Conservation (phyloP, 2,797 vertebrate genomes). For the Enteromius unitaeniatus region DNA sequence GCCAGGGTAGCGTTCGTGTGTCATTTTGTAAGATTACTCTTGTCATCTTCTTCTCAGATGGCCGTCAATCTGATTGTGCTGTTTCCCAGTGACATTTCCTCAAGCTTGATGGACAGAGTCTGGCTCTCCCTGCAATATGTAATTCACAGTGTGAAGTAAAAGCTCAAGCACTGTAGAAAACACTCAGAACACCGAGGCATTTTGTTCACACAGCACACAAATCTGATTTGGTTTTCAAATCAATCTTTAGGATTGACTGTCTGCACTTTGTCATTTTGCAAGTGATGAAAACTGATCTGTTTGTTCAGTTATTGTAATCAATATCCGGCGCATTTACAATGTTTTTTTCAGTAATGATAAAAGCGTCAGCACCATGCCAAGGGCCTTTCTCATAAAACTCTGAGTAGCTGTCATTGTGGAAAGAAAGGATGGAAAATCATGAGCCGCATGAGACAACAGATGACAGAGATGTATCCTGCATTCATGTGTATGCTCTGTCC, state of each 20-base stretch:
- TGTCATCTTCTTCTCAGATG: constrained; percentile 6
- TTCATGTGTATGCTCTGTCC: not conserved
- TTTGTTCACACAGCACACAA: constrained; percentile 15
- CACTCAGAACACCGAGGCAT: not conserved
- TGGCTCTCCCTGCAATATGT: constrained; percentile 14
- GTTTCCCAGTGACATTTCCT: constrained; percentile 59
- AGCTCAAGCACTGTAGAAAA: constrained; percentile 7
- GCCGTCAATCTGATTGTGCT: not conserved
- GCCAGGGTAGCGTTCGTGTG: constrained; percentile 7
- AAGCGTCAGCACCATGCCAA: not conserved
- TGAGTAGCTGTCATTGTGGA: not conserved
- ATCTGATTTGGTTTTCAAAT: constrained; percentile 47
- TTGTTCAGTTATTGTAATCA: constrained; percentile 15
- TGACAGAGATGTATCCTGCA: not conserved
- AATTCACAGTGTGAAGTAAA: constrained; percentile 27
- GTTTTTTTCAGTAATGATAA: constrained; percentile 12
- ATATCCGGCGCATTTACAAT: not conserved
- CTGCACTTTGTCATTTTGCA: constrained; percentile 1
- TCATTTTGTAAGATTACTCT: constrained; percentile 31
- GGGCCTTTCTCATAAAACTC: not conserved
- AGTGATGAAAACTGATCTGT: constrained; percentile 13
- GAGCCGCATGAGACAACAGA: not conserved
- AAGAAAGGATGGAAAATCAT: constrained; percentile 58
- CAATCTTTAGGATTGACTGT: not conserved
- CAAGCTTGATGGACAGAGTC: constrained; percentile 36